Base-by-base conservation (phyloP, 2,888 invertebrate genomes). In the Ennomos fuscantarius region DNA sequence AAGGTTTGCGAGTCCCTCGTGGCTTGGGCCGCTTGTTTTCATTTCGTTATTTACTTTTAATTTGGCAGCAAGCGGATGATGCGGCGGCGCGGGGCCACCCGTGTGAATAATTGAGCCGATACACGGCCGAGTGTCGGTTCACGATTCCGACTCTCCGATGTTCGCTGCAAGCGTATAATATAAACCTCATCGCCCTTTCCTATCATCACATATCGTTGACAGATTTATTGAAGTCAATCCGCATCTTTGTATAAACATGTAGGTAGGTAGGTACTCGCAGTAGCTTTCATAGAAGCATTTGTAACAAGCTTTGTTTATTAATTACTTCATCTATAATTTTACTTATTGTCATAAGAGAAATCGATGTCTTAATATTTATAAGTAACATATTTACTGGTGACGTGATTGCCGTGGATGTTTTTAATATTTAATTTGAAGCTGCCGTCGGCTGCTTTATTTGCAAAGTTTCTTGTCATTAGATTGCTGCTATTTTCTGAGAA, bases 21-120 rank as follows among this genome's bases (percentile, higher is more conserved):
- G 89, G 87, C 79, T 70, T 77, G 78, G 75, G 80, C 80, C 81
- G 86, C 82, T 86, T 89, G 90, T 90, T 90, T 92, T 92, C 90
- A 91, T 92, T 91, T 87, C 82, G 91, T 89, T 92, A 92, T 92
- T 92, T 92, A 92, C 91, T 91, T 92, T 92, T 92, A 92, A 92
- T 92, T 92, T 92, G 89, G 90, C 89, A 87, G 90, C 89, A 85
- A 87, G 91, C 90, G 89, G 87, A 87, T 89, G 90, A 87, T 89
- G 85, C 82, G 81, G 83, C 80, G 76, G 76, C 76, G 70, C 78
- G 82, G 81, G 83, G 78, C 83, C 83, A 82, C 83, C 81, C 83
- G 82, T 84, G 84, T 91, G 89, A 90, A 91, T 91, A 87, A 91
- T 91, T 89, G 83, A 91, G 78, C 81, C 80, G 76, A 81, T 81